phyloP scores from a whole-genome alignment of 1,140 invertebrate species.

The Bombus waltoni region DNA sequence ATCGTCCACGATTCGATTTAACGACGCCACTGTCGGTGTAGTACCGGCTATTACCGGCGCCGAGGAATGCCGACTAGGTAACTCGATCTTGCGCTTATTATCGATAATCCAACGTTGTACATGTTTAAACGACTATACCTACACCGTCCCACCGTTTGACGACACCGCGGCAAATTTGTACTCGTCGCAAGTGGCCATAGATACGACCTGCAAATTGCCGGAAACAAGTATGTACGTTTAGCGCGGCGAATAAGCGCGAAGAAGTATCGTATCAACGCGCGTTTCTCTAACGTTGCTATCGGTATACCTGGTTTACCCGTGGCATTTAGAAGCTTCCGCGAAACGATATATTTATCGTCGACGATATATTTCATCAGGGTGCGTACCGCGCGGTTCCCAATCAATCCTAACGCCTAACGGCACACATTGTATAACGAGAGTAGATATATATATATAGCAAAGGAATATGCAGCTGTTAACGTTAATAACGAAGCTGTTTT shows the following conservation, averaged over 20 bases:
- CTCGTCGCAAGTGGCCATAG: neutral
- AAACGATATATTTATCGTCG: no score
- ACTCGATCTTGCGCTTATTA: slow-evolving; percentile 11
- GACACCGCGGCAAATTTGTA: neutral
- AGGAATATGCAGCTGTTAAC: no score
- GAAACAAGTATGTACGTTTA: neutral
- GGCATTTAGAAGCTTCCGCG: neutral
- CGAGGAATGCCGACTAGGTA: neutral
- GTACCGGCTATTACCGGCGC: neutral
- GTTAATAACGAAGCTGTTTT: no score
- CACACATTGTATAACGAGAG: no score
- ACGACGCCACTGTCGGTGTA: neutral
- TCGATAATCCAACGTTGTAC: neutral
- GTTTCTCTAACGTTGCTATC: neutral
- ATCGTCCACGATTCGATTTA: neutral
- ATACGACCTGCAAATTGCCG: neutral
- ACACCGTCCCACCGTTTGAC: neutral
- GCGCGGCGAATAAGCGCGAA: neutral
- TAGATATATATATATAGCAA: no score
- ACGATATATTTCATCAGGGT: no score
- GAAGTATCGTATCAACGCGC: neutral
- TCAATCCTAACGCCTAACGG: no score
- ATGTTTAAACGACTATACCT: neutral
- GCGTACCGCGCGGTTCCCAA: neutral
- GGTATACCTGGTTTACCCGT: neutral